Evolutionary conservation across 2,113 vertebrate species (phyloP), one percentile per base, ranked within the genome.

Genomic region (Hippolais icterina): DNA sequence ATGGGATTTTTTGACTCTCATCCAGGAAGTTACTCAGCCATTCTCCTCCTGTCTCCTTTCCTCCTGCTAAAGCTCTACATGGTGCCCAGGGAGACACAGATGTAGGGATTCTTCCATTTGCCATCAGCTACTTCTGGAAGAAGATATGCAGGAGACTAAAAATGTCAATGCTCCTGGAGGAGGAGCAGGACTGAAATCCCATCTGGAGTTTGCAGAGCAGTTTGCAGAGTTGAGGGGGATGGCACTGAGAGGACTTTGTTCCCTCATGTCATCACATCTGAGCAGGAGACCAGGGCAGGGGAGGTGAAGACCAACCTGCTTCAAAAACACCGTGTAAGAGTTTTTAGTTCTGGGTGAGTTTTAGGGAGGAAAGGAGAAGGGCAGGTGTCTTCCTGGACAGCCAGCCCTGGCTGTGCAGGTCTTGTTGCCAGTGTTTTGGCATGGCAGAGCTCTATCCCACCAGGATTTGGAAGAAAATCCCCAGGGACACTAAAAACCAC

Each of bases 401-500:
- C 9, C 25, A 53, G 24, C 19, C 68, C 64, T 84, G 77, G 10
- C 5, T 10, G 0, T 4, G 10, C 1, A 4, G 1, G 20, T 29
- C 11, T 71, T 37, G 28, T 35, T 44, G 15, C 25, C 20, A 31
- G 12, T 3, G 4, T 3, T 5, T 15, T 23, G 49, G 15, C 13
- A 11, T 2, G 25, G 37, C 77, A 71, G 49, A 53, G 13, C 52
- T 78, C 33, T 35, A 0, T 42, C 31, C 35, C 17, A 17, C 12
- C n/a, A 31, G 64, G 56, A 9, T 7, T 79, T 49, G 10, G 23
- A 47, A 41, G 47, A 42, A 81, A 61, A 33, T 1, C 46, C 33
- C 47, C 23, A 52, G 33, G 25, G 16, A 33, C 29, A 8, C 21
- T 14, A 7, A 57, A 23, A 31, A 18, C 3, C 3, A 0, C 0